These are phyloP conservation scores for Dermatophagoides farinae DNA, from an alignment of 1,140 invertebrate species.

Conservation along the genomic window DNA sequence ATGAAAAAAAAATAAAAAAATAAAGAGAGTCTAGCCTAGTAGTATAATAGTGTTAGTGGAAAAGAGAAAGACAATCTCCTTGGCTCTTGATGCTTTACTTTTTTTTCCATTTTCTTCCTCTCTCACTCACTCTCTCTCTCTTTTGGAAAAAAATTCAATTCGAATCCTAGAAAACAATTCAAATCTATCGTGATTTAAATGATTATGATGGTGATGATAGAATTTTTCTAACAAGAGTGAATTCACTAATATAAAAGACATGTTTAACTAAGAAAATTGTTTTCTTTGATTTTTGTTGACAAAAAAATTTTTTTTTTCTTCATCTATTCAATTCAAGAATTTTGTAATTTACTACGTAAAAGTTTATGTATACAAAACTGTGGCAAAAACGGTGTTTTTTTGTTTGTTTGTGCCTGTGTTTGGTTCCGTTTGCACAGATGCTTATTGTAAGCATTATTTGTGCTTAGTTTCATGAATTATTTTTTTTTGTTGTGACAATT, in stretches of 20 bases:
- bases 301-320: too few species aligned
- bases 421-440: too few species aligned
- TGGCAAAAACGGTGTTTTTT: too few species aligned
- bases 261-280: neutral
- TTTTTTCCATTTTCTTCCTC: constrained; percentile 9
- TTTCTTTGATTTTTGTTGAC: neutral
- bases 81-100: constrained; percentile 15
- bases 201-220: neutral
- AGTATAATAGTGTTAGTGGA: neutral
- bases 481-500: too few species aligned
- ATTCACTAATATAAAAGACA: neutral
- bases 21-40: neutral
- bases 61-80: constrained; percentile 3
- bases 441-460: too few species aligned
- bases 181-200: neutral
- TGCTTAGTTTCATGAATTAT: too few species aligned
- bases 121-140: constrained; percentile 8
- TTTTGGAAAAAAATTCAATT: neutral
- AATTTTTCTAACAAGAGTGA: neutral
- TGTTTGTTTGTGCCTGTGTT: too few species aligned
- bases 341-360: too few species aligned
- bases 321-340: too few species aligned
- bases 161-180: neutral
- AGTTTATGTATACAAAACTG: too few species aligned
- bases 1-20: neutral